A percentile compares a stretch with the other conserved stretches of the same genome.
phyloP scores from a whole-genome alignment of 1,140 invertebrate genomes.

The Drosophila serrata region DNA sequence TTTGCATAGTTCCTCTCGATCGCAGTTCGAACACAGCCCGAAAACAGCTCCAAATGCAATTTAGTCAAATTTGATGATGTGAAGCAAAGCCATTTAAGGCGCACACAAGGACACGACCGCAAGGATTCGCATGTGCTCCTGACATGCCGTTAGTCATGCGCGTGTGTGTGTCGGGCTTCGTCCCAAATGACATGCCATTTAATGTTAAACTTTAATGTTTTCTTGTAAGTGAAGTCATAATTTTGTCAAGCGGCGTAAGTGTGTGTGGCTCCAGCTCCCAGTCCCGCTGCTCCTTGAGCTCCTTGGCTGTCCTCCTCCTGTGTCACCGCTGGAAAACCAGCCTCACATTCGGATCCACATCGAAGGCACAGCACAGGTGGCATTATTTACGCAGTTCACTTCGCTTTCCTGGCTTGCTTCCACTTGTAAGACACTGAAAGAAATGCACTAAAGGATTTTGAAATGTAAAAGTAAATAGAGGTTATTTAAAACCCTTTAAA shows the following conservation, averaged over 20 bases:
- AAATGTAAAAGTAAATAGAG: too few species aligned
- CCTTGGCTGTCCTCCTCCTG: background rate
- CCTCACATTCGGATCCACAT: constrained; percentile 17
- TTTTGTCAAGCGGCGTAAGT: constrained; percentile 63
- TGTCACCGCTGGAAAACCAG: constrained; percentile 8
- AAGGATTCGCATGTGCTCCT: constrained; percentile 37
- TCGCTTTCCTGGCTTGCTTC: constrained; percentile 4
- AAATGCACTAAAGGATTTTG: background rate
- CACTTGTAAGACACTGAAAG: constrained; percentile 3
- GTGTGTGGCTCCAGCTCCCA: constrained; percentile 3
- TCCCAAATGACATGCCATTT: constrained; percentile 82
- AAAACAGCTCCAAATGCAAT: constrained; percentile 58
- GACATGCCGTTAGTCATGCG: constrained; percentile 57
- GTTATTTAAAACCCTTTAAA: too few species aligned
- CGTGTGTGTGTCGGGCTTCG: constrained; percentile 58
- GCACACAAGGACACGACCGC: constrained; percentile 41
- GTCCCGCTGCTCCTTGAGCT: background rate
- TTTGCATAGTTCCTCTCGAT: constrained; percentile 53
- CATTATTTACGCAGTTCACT: constrained; percentile 62
- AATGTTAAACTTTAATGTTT: constrained; percentile 84
- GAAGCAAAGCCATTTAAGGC: constrained; percentile 43
- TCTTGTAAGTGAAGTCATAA: constrained; percentile 83
- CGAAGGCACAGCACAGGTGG: constrained; percentile 55
- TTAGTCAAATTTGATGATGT: constrained; percentile 73
- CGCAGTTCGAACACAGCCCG: constrained; percentile 41